Conservation (phyloP, 2,797 vertebrate species). For the Acomys russatus region DNA sequence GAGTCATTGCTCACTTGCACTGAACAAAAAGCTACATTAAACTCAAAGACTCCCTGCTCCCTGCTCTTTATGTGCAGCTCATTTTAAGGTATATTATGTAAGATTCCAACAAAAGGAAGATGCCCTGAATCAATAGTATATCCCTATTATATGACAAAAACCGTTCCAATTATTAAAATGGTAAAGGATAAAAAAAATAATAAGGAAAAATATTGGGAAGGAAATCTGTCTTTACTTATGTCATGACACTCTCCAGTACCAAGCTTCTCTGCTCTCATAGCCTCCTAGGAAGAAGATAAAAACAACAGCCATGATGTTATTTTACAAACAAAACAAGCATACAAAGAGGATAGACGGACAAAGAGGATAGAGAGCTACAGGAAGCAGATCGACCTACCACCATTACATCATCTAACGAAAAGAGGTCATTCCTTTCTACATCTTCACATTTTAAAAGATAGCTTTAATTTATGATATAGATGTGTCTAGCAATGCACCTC, state of each 20-base stretch:
- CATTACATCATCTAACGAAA: conserved; percentile 3
- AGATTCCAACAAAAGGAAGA: not conserved
- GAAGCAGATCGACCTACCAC: not conserved
- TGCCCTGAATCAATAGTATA: not conserved
- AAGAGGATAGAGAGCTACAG: not conserved
- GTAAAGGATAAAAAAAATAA: not conserved
- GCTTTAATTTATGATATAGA: not conserved
- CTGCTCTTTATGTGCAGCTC: not conserved
- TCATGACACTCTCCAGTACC: not conserved
- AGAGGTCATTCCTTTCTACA: not conserved
- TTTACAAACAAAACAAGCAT: not conserved
- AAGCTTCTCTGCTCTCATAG: not conserved
- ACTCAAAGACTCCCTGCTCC: not conserved
- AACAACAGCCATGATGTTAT: not conserved
- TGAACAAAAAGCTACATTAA: not conserved
- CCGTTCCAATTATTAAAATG: conserved; percentile 16
- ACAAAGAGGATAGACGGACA: not conserved
- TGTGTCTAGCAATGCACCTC: not conserved
- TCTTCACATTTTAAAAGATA: not conserved
- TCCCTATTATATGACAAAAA: not conserved
- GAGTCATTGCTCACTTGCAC: not conserved
- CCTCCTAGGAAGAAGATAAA: not conserved
- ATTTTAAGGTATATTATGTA: conserved; percentile 30
- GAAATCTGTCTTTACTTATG: not conserved
- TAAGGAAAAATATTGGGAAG: not conserved